Evolutionary conservation across 2,113 vertebrate species (phyloP), one percentile per base, ranked within the genome.

Genomic region (Nothoprocta pentlandii): DNA sequence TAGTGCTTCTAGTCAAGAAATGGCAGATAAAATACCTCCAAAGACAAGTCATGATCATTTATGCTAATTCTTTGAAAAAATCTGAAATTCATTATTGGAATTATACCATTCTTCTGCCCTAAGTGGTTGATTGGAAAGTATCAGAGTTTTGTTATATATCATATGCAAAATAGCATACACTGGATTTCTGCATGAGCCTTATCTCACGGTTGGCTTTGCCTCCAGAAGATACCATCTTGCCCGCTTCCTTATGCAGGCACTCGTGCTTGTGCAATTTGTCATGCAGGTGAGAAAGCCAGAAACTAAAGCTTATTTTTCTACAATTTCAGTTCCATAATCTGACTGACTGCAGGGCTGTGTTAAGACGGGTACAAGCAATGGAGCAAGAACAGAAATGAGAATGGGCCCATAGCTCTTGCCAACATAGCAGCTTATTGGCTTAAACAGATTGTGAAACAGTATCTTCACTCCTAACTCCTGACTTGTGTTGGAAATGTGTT

Each of bases 51-150:
- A 47, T 2, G 2, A 59, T 86, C 2, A 26, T 49, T 89, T 94
- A 79, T 8, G 58, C 69, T 56, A 26, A 73, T 90, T 94, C 95
- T 89, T 74, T 90, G 66, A 39, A 58, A 91, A 88, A 86, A 79
- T 73, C 58, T 95, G 85, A 93, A 94, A 85, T 86, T 36, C 42
- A 71, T 85, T 78, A 41, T 49, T 89, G 61, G 70, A 76, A 54
- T 54, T 58, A 62, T 81, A 84, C 66, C 17, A 17, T 94, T 94
- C 53, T 42, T 83, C 71, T 87, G 47, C 80, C 85, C 56, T 88
- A 80, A 85, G 19, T 92, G 88, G 41, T 17, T 93, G 71, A 41
- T 92, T 88, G 90, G 58, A 53, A 94, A 75, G 64, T 39, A 6
- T 42, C 51, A 71, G 64, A 62, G 7, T 51, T 63, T 74, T 83